Percentiles rank a stretch among this genome's conserved stretches.
Evolutionary conservation across 2,888 invertebrate genomes (phyloP).

Genomic region (Melitaea athalia): DNA sequence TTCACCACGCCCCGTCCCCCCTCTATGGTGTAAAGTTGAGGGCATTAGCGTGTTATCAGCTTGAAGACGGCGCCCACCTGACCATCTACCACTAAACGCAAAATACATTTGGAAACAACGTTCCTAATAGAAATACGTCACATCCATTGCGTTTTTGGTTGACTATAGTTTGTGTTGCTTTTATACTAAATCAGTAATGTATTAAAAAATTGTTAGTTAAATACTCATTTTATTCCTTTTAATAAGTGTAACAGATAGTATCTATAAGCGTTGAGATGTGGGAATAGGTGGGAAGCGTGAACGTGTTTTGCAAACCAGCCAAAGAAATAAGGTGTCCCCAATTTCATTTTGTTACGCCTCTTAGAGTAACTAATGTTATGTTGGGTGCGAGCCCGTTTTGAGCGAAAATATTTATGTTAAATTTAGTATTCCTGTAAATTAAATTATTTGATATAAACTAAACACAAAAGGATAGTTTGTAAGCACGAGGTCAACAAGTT

Average conservation of each 20-base stretch:
- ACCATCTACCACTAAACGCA: constrained; percentile 53
- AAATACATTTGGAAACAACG: constrained; percentile 9
- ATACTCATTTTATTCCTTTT: constrained; percentile 41
- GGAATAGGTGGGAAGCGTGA: constrained; percentile 80
- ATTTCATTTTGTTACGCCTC: constrained; percentile 77
- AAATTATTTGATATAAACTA: neutral
- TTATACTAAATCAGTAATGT: constrained; percentile 50
- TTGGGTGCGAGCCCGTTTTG: constrained; percentile 39
- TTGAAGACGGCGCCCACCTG: constrained; percentile 81
- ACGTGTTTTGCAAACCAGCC: constrained; percentile 81
- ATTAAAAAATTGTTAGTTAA: constrained; percentile 38
- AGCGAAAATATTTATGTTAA: neutral
- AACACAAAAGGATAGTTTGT: neutral
- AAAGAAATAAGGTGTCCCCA: constrained; percentile 79
- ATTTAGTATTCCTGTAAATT: neutral
- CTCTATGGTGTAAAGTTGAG: constrained; percentile 82
- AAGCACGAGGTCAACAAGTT: too few relatives aligned
- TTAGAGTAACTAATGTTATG: constrained; percentile 75
- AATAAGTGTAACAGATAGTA: constrained; percentile 78
- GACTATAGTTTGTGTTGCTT: neutral
- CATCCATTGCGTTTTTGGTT: constrained; percentile 26
- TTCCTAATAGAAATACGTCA: neutral
- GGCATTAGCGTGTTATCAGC: constrained; percentile 82
- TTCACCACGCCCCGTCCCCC: constrained; percentile 49
- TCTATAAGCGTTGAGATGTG: constrained; percentile 81